phyloP scores from a whole-genome alignment of 2,888 invertebrate genomes.

The Parascotia fuliginaria region DNA sequence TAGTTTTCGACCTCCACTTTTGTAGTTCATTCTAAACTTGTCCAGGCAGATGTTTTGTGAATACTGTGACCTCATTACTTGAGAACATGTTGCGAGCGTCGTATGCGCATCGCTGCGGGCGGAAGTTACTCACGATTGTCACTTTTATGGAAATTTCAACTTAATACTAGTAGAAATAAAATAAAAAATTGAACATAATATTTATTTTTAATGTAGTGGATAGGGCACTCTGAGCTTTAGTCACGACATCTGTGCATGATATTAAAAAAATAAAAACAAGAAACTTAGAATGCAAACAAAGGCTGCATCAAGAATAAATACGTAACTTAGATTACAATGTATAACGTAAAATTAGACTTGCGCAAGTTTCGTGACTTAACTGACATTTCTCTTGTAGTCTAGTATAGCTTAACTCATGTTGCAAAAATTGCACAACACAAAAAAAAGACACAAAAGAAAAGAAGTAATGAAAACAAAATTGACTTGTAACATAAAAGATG shows the following conservation, averaged over 20 bases:
- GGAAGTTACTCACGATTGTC: slow-evolving; percentile 37
- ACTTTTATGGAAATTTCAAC: slow-evolving; percentile 16
- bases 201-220: slow-evolving; percentile 7
- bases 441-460: too few relatives aligned
- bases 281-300: neutral
- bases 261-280: neutral
- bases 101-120: slow-evolving; percentile 32
- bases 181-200: slow-evolving; percentile 1
- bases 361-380: slow-evolving; percentile 30
- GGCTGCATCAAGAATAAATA: neutral
- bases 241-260: slow-evolving; percentile 16
- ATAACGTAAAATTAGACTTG: slow-evolving; percentile 20
- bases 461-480: too few relatives aligned
- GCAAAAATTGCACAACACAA: slow-evolving; percentile 29
- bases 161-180: slow-evolving; percentile 10
- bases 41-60: slow-evolving; percentile 29
- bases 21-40: slow-evolving; percentile 5
- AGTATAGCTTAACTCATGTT: slow-evolving; percentile 20
- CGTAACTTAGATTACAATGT: slow-evolving; percentile 2
- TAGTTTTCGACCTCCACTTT: slow-evolving; percentile 2
- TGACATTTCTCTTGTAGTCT: slow-evolving; percentile 24
- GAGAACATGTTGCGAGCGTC: slow-evolving; percentile 32
- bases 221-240: slow-evolving; percentile 19
- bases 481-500: too few relatives aligned
- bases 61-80: slow-evolving; percentile 42